Percentiles rank a stretch among this genome's conserved stretches.
Conservation (phyloP, 1,140 invertebrate genomes). For the Meteorus sp. region DNA sequence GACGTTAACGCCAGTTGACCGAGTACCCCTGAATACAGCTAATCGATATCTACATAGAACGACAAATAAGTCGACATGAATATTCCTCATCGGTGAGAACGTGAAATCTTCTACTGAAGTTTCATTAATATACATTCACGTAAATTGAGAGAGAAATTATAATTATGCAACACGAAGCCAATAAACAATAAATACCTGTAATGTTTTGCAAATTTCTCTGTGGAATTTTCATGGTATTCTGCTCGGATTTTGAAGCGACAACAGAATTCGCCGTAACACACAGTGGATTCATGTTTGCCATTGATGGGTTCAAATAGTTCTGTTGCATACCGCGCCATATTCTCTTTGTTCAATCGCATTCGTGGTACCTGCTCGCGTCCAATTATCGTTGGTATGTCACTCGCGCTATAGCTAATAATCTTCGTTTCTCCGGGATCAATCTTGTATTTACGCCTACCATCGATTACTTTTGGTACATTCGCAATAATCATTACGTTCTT, state of each 20-base stretch:
- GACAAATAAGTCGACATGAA: no score
- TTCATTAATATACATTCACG: no score
- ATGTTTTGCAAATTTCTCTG: constrained; percentile 27
- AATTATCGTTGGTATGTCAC: constrained; percentile 30
- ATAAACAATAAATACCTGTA: no score
- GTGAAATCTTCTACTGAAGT: no score
- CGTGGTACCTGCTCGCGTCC: constrained; percentile 2
- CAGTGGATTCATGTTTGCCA: constrained; percentile 17
- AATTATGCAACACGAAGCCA: no score
- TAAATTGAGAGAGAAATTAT: no score
- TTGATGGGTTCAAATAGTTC: constrained; percentile 26
- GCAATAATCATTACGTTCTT: constrained; percentile 41
- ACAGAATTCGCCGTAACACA: constrained; percentile 45
- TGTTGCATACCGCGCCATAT: constrained; percentile 35
- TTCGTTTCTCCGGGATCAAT: neutral
- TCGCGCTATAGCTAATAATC: constrained; percentile 29
- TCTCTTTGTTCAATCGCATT: constrained; percentile 23
- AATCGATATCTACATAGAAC: constrained; percentile 43
- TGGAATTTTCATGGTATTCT: neutral
- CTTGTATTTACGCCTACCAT: constrained; percentile 26
- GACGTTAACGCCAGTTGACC: constrained; percentile 43
- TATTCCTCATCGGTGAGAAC: no score
- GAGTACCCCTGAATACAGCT: constrained; percentile 57
- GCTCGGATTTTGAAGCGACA: constrained; percentile 39
- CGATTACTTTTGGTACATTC: constrained; percentile 43